Percentiles rank a stretch among this genome's conserved stretches.
Conservation (phyloP, 2,888 invertebrate genomes). For the Synanthedon vespiformis region DNA sequence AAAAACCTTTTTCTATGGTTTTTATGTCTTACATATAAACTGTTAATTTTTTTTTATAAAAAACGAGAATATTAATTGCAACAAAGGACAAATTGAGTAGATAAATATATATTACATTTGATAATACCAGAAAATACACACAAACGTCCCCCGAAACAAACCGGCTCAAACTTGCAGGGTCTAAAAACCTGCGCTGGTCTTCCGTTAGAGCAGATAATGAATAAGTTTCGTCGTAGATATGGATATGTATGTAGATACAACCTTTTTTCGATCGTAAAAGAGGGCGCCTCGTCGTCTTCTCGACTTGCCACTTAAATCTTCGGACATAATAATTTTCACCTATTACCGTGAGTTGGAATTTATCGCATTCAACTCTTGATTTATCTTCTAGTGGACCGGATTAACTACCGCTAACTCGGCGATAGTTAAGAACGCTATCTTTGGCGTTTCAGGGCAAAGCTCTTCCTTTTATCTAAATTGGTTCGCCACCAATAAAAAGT, state of each 20-base stretch:
- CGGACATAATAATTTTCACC: slow-evolving; percentile 68
- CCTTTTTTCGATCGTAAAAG: neutral
- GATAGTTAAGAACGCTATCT: slow-evolving; percentile 70
- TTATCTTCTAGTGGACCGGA: slow-evolving; percentile 60
- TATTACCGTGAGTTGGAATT: slow-evolving; percentile 63
- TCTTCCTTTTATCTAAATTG: slow-evolving; percentile 72
- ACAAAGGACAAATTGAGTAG: too few relatives aligned
- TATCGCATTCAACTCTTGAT: slow-evolving; percentile 66
- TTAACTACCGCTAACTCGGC: slow-evolving; percentile 70
- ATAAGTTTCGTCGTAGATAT: too few relatives aligned
- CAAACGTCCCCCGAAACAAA: too few relatives aligned
- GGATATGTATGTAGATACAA: neutral
- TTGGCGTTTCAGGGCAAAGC: slow-evolving; percentile 65
- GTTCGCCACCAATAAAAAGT: slow-evolving; percentile 70
- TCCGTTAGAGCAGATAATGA: too few relatives aligned
- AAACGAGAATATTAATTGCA: too few relatives aligned
- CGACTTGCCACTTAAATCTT: slow-evolving; percentile 41
- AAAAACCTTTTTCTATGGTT: too few relatives aligned
- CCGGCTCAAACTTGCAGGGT: too few relatives aligned
- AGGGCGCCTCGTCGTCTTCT: slow-evolving; percentile 16
- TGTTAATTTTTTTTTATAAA: too few relatives aligned
- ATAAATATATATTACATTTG: too few relatives aligned
- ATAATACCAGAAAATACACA: too few relatives aligned
- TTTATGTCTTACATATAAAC: too few relatives aligned
- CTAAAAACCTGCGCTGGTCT: too few relatives aligned